These are phyloP conservation scores for Channa maculata DNA, from an alignment of 2,113 vertebrate genomes.

Conservation along the genomic window DNA sequence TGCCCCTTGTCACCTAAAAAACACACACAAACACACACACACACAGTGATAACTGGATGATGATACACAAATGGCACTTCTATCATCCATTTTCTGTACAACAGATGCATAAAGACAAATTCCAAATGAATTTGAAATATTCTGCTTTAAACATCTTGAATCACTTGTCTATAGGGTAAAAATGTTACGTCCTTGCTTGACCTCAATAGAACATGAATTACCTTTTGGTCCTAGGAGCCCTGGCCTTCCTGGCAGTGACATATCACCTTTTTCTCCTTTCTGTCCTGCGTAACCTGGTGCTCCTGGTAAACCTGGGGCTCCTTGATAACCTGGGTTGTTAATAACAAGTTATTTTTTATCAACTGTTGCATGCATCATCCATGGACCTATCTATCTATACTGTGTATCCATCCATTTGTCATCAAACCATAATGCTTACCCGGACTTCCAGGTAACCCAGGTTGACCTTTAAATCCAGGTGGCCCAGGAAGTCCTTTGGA, in stretches of 20 bases:
- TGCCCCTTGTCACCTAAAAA: slow-evolving; percentile 71
- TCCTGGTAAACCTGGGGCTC: slow-evolving; percentile 49
- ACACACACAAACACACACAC: slow-evolving; percentile 15
- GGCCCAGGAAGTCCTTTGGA: slow-evolving; percentile 47
- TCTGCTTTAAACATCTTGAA: background rate
- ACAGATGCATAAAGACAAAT: background rate
- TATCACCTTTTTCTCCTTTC: slow-evolving; percentile 56
- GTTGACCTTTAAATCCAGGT: slow-evolving; percentile 60
- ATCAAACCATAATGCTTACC: slow-evolving; percentile 38
- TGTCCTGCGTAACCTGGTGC: slow-evolving; percentile 47
- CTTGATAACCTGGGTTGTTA: slow-evolving; percentile 50
- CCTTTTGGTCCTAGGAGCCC: slow-evolving; percentile 64
- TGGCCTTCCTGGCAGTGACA: slow-evolving; percentile 19
- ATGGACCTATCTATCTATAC: background rate
- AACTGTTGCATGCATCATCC: background rate
- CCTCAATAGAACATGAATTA: background rate
- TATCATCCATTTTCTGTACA: background rate
- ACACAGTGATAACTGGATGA: background rate
- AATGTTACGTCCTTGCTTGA: background rate
- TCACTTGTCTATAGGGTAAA: background rate
- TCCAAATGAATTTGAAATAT: background rate
- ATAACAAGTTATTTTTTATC: background rate
- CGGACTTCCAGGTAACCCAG: slow-evolving; percentile 53
- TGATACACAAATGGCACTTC: background rate
- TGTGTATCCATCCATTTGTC: too few species aligned